Conservation (phyloP, 1,140 invertebrate species). For the Nylanderia fulva region DNA sequence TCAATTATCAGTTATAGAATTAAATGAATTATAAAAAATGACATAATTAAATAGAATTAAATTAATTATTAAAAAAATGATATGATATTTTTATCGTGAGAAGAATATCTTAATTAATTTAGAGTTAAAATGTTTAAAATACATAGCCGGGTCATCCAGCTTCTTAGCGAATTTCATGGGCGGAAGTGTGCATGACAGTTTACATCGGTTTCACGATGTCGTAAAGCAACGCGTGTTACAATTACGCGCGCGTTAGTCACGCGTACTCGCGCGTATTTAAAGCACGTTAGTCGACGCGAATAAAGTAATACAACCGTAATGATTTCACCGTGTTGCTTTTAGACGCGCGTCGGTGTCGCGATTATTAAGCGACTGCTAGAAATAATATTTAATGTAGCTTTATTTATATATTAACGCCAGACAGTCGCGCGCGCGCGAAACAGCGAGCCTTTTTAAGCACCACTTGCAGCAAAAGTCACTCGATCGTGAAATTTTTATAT, state of each 20-base stretch:
- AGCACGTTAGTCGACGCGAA: background rate
- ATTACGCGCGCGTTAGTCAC: conserved; percentile 33
- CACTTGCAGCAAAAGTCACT: background rate
- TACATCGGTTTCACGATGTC: background rate
- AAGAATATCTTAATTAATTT: background rate
- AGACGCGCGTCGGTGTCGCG: conserved; percentile 67
- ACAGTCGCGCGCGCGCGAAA: background rate
- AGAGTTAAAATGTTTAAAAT: background rate
- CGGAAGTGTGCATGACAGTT: conserved; percentile 1
- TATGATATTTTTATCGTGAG: background rate
- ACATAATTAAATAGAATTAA: background rate
- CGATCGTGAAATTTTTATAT: background rate
- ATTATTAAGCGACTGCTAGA: conserved; percentile 40
- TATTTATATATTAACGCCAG: background rate
- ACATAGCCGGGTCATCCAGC: background rate
- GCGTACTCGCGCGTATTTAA: conserved; percentile 30
- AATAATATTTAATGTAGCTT: background rate
- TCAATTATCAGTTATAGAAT: background rate
- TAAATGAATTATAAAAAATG: background rate
- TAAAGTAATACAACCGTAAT: conserved; percentile 60
- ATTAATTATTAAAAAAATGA: conserved; percentile 2
- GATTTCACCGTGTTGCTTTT: conserved; percentile 65
- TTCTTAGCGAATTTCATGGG: background rate
- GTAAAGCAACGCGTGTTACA: conserved; percentile 17
- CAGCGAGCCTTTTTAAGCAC: background rate